Percentiles rank a stretch among this genome's conserved stretches.
These are phyloP conservation scores for Eptesicus fuscus DNA, from an alignment of 2,113 vertebrate species.

Conservation along the genomic window DNA sequence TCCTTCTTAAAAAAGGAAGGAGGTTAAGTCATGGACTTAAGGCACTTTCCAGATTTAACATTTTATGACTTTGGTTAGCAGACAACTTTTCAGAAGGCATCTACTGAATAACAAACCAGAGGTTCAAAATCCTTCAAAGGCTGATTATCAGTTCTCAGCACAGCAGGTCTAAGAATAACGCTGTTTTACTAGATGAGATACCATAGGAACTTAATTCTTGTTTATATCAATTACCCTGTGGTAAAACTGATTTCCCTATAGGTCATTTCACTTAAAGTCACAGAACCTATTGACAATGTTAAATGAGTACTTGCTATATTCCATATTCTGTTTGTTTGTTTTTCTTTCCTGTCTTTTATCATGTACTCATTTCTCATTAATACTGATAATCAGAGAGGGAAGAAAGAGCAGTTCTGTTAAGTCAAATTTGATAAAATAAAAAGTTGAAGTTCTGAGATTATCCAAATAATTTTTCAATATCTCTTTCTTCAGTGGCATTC, in stretches of 20 bases:
- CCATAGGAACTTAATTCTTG: neutral
- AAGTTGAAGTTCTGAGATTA: slow-evolving; percentile 3
- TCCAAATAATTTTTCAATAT: neutral
- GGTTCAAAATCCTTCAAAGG: neutral
- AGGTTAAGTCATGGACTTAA: neutral
- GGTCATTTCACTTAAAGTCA: neutral
- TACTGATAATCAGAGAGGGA: neutral
- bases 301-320: neutral
- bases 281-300: neutral
- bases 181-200: neutral
- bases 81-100: neutral
- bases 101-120: neutral
- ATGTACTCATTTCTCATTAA: neutral
- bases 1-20: neutral
- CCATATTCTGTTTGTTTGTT: neutral
- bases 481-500: neutral
- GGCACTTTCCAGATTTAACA: neutral
- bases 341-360: neutral
- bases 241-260: neutral
- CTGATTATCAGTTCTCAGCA: neutral
- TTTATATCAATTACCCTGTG: neutral
- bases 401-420: neutral
- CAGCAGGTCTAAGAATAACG: neutral
- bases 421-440: neutral
- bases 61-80: slow-evolving; percentile 13